A percentile compares a stretch with the other conserved stretches of the same genome.
Evolutionary conservation across 2,888 invertebrate genomes (phyloP).

Genomic region (Lymantria dispar): DNA sequence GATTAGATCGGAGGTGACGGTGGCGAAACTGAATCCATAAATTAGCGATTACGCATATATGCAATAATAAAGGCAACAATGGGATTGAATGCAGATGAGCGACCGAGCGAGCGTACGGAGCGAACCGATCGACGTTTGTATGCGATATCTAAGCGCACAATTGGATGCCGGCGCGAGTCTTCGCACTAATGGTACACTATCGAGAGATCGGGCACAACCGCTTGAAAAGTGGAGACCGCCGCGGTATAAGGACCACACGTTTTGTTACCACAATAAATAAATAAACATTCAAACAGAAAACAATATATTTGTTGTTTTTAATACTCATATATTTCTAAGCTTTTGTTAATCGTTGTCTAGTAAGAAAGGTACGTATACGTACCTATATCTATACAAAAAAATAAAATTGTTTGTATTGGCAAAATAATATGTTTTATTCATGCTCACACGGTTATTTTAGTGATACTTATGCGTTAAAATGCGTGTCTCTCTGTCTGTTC

Average conservation of each 20-base stretch:
- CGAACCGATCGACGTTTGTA: slow-evolving; percentile 79
- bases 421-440: no score
- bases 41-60: slow-evolving; percentile 77
- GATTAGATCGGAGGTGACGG: slow-evolving; percentile 43
- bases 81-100: slow-evolving; percentile 82
- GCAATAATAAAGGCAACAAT: slow-evolving; percentile 79
- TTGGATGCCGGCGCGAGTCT: slow-evolving; percentile 80
- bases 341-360: no score
- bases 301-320: slow-evolving; percentile 22
- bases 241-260: slow-evolving; percentile 71
- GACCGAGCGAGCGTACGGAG: slow-evolving; percentile 45
- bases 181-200: slow-evolving; percentile 82
- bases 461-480: no score
- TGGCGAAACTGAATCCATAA: slow-evolving; percentile 64
- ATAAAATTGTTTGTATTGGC: no score
- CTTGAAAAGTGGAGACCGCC: slow-evolving; percentile 75
- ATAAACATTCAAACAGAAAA: slow-evolving; percentile 50
- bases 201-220: slow-evolving; percentile 68
- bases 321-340: neutral
- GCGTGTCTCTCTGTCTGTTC: no score
- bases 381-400: no score
- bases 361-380: no score
- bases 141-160: slow-evolving; percentile 81
- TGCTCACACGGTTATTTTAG: no score
- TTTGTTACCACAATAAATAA: slow-evolving; percentile 70